A percentile compares a stretch with the other conserved stretches of the same genome.
Evolutionary conservation across 2,113 vertebrate species (phyloP).

Genomic region (Butorides virescens): DNA sequence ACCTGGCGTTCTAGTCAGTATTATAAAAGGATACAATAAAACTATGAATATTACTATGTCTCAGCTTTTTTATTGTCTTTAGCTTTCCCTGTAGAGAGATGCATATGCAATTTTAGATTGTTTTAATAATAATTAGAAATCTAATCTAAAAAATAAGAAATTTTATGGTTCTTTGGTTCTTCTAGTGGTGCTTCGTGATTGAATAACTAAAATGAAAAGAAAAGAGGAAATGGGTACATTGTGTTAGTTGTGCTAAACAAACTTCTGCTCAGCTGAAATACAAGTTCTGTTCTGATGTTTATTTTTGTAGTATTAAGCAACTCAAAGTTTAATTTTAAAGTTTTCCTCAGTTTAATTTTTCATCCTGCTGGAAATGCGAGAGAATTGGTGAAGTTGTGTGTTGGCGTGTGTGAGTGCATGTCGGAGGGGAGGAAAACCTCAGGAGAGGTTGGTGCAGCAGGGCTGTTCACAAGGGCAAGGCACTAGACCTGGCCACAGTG

Average conservation of each 20-base stretch:
- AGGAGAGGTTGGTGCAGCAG: not conserved
- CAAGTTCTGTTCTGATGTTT: not conserved
- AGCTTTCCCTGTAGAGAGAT: not conserved
- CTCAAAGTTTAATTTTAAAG: not conserved
- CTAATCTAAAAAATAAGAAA: not conserved
- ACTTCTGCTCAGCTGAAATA: not conserved
- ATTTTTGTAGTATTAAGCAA: not conserved
- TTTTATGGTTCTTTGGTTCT: not conserved
- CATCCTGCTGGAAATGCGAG: not conserved
- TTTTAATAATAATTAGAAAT: not conserved
- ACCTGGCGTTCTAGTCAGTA: conserved; percentile 86
- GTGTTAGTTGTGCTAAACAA: not conserved
- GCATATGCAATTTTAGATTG: not conserved
- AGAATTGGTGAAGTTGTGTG: not conserved
- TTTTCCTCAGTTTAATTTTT: not conserved
- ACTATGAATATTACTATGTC: conserved; percentile 45
- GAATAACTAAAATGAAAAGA: not conserved
- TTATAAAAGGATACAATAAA: conserved; percentile 77
- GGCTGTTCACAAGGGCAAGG: not conserved
- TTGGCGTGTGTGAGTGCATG: rapidly evolving
- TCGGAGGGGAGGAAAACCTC: not conserved
- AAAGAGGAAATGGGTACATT: not conserved
- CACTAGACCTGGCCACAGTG: not conserved
- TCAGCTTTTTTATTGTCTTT: conserved; percentile 13
- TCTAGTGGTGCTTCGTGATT: not conserved